Evolutionary conservation across 2,888 invertebrate genomes (phyloP).

Genomic region (Drosophila histrio): DNA sequence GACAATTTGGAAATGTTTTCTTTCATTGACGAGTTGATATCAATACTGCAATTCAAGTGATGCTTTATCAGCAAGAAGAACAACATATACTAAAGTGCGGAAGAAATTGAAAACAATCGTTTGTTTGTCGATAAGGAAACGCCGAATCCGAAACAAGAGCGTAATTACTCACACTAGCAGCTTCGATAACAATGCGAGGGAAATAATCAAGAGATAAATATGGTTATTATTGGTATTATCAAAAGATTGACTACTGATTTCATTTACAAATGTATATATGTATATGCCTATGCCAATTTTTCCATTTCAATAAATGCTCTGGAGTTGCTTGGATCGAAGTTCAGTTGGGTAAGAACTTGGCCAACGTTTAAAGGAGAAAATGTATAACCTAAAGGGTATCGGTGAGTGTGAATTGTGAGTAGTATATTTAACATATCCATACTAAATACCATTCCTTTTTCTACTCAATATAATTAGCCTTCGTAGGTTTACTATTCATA

Average conservation of each 20-base stretch:
- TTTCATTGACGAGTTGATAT: slow-evolving; percentile 11
- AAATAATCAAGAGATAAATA: slow-evolving; percentile 63
- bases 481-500: slow-evolving; percentile 17
- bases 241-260: slow-evolving; percentile 68
- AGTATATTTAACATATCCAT: not conserved
- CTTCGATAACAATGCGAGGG: slow-evolving; percentile 3
- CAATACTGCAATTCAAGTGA: slow-evolving; percentile 8
- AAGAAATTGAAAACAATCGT: not conserved
- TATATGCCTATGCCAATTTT: slow-evolving; percentile 7
- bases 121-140: slow-evolving; percentile 22
- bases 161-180: slow-evolving; percentile 49
- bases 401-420: slow-evolving; percentile 24
- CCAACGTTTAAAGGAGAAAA: slow-evolving; percentile 15
- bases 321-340: slow-evolving; percentile 14
- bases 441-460: not conserved
- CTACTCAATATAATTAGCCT: slow-evolving; percentile 4
- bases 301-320: slow-evolving; percentile 53
- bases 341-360: slow-evolving; percentile 26
- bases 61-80: slow-evolving; percentile 15
- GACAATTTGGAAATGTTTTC: slow-evolving; percentile 10
- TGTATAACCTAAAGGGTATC: slow-evolving; percentile 19
- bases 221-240: slow-evolving; percentile 67
- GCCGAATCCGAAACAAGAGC: slow-evolving; percentile 38
- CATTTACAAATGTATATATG: slow-evolving; percentile 9
- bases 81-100: slow-evolving; percentile 10